Evolutionary conservation across 2,113 vertebrate species (phyloP), one percentile per base, ranked within the genome.

Genomic region (Mormoops blainvillei): DNA sequence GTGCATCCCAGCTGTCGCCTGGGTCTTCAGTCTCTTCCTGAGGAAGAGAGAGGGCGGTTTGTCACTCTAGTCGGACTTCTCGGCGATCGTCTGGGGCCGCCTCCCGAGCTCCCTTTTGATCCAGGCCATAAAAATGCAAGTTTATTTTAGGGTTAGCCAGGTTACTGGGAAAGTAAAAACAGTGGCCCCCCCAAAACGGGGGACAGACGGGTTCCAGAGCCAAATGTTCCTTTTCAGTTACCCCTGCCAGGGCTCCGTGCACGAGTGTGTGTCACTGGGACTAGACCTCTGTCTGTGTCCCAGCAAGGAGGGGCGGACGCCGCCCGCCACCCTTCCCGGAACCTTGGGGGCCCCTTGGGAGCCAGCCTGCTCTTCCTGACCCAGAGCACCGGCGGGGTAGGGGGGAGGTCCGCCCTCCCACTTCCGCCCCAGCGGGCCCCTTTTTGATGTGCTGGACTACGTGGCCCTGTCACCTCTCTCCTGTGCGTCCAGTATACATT

Each of bases 1-100:
- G 0, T 1, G 8, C 15, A 0, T 28, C 19, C 91, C 28, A 0
- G n/a, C 68, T 15, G 24, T 20, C 31, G 0, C 18, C 45, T 15
- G 1, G 36, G 33, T 36, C 41, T 82, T 52, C 31, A 0, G n/a
- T 31, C 94, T 71, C 68, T 45, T 10, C 31, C 5, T 41, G 31
- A 52, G 48, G 61, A 28, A 61, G 15, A 43, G 82, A 41, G 68
- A 54, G 87, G 89, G 36, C 7, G 38, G 15, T 38, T 73, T 87
- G 82, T 88, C 43, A 19, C 80, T 65, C 18, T 36, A 5, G 54
- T 54, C 54, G 71, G 54, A 71, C 65, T 65, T 87, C 43, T n/a
- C 20, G 20, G 71, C 54, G 13, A 58, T 41, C 0, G 7, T 24
- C 93, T 33, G 28, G 4, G 18, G 28, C 67, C 33, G 2, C 36